Conservation (phyloP, 2,797 vertebrate species). For the Tragelaphus oryx region DNA sequence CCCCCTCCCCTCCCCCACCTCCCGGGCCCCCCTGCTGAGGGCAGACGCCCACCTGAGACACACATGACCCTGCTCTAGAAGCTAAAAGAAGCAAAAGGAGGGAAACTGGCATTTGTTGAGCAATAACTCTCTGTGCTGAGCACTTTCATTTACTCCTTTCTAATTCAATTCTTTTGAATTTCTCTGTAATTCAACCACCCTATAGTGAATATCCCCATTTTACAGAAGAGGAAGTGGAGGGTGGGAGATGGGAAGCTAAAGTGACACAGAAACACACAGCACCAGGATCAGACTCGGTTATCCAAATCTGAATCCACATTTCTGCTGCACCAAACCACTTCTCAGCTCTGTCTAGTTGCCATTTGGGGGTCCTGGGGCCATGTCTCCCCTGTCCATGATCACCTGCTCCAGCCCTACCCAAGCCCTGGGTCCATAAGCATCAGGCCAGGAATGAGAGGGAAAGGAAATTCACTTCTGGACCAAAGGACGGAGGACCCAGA, state of each 20-base stretch:
- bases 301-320: neutral
- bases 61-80: neutral
- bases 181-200: neutral
- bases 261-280: neutral
- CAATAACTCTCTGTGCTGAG: neutral
- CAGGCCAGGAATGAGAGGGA: neutral
- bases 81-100: neutral
- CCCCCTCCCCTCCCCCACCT: fast-evolving
- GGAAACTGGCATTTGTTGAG: neutral
- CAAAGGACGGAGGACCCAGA: neutral
- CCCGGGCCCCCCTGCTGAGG: neutral
- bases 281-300: neutral
- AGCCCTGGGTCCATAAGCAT: neutral
- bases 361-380: neutral
- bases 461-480: neutral
- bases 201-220: neutral
- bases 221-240: neutral
- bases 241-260: neutral
- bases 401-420: no score
- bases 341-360: neutral
- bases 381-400: neutral
- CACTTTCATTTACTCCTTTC: neutral
- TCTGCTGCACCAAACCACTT: neutral
- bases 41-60: neutral
- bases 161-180: neutral